Evolutionary conservation across 2,113 vertebrate species (phyloP).

Genomic region (Spheniscus mendiculus): DNA sequence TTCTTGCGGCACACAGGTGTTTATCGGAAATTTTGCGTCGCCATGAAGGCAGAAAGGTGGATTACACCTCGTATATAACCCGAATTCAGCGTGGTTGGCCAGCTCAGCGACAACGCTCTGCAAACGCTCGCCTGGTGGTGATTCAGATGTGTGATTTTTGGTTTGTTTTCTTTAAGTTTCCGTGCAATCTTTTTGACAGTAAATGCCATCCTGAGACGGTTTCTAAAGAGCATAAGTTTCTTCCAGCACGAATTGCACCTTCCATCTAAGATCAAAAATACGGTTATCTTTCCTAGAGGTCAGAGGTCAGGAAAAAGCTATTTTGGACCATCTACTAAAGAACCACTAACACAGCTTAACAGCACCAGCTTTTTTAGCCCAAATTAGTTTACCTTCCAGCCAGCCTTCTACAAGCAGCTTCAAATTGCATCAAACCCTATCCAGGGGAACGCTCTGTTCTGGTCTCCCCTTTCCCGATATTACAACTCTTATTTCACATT

Average conservation of each 20-base stretch:
- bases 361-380: neutral
- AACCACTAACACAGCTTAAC: conserved; percentile 3
- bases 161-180: neutral
- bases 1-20: accelerated
- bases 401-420: neutral
- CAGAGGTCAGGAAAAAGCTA: conserved; percentile 3
- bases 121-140: neutral
- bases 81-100: neutral
- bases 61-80: accelerated
- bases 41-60: neutral
- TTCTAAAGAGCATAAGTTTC: neutral
- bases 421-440: conserved; percentile 36
- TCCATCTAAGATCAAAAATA: neutral
- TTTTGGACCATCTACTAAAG: neutral
- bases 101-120: accelerated
- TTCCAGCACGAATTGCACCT: neutral
- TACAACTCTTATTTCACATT: neutral
- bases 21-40: accelerated
- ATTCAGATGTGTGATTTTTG: neutral
- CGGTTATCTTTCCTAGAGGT: neutral
- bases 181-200: neutral
- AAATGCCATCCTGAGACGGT: neutral
- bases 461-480: neutral
- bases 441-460: neutral
- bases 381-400: conserved; percentile 42